Evolutionary conservation across 1,140 invertebrate genomes (phyloP), one percentile per base, ranked within the genome.

Genomic region (Pemphigus obesinymphae): DNA sequence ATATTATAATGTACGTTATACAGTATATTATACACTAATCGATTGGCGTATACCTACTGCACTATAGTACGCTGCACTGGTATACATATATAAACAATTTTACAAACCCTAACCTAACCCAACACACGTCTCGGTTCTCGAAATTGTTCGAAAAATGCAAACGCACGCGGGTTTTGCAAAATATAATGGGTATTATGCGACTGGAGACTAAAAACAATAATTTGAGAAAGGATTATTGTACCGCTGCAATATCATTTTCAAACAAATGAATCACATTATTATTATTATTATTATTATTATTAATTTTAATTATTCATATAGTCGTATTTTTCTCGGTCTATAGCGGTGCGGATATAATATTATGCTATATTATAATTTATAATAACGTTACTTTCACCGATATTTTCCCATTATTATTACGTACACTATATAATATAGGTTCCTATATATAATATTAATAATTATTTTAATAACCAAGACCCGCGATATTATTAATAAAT

Each of bases 371-470:
- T n/a, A n/a, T n/a, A 23, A 23, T 29, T 72, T 72, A 48, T 72
- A 48, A 72, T 66, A 66, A 40, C 31, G 63, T 5, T 72, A 72
- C 68, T 72, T 72, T 72, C 68, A 48, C 68, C 68, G 68, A 72
- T 72, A 72, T 72, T 72, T 72, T 72, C 68, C 68, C 68, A 72
- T 58, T 31, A 61, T 61, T 61, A 61, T 48, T 48, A 72, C n/a
- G n/a, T n/a, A n/a, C n/a, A n/a, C n/a, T n/a, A n/a, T n/a, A n/a
- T n/a, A n/a, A n/a, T n/a, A n/a, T n/a, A n/a, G n/a, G n/a, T 72
- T 68, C 8, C 34, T 37, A 48, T 72, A 48, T 70, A 8, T 40
- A 48, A 31, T 72, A 72, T 72, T 48, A 72, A 72, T 72, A 48
- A 48, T 72, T 72, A 48, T 72, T 72, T 72, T 72, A 72, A 72